These are phyloP conservation scores for Mastigias papua DNA, from an alignment of 30 jellyfish, hydroid and myxozoan species.

Conservation along the genomic window DNA sequence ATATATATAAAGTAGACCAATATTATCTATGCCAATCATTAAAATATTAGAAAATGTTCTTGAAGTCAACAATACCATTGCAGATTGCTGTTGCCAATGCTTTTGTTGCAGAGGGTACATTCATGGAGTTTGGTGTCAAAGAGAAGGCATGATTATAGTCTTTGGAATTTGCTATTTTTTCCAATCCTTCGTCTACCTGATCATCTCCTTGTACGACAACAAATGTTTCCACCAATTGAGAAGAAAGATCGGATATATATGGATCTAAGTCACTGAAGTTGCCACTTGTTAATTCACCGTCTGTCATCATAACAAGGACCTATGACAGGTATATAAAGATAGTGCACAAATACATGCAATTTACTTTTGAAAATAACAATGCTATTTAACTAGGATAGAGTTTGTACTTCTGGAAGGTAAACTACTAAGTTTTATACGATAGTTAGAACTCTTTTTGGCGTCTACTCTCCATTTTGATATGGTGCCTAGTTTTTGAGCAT, in stretches of 20 bases:
- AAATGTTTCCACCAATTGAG: constrained; percentile 35
- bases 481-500: too few relatives aligned
- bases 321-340: not conserved
- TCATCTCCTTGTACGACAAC: constrained; percentile 71
- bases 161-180: constrained; percentile 62
- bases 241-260: constrained; percentile 38
- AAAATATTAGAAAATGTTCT: not conserved
- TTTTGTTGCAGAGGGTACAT: constrained; percentile 45
- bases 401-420: not conserved
- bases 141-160: constrained; percentile 20
- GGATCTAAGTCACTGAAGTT: constrained; percentile 46
- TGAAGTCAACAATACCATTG: constrained; percentile 24
- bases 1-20: too few relatives aligned
- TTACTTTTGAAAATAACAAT: too few relatives aligned
- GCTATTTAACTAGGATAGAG: not conserved
- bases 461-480: too few relatives aligned
- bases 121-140: constrained; percentile 34
- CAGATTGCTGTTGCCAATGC: constrained; percentile 58
- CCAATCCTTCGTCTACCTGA: constrained; percentile 56
- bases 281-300: constrained; percentile 89
- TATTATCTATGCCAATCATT: not conserved
- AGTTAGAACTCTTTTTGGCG: too few relatives aligned
- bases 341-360: not conserved
- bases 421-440: too few relatives aligned
- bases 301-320: constrained; percentile 83